Base-by-base conservation (phyloP, 2,888 invertebrate species). In the Agapetus fuscipes region DNA sequence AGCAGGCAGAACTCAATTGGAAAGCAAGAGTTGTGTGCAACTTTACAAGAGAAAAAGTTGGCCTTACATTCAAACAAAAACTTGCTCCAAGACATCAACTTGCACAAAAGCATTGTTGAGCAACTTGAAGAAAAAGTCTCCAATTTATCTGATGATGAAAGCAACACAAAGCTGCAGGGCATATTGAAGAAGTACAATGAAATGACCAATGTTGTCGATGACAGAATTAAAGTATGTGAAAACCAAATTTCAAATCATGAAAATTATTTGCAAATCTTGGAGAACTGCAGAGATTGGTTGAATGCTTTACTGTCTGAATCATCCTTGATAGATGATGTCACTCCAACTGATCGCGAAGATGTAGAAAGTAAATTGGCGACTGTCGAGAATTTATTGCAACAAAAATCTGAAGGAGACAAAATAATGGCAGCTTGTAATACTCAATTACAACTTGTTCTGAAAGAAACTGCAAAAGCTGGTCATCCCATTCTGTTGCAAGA, bases 11-110 rank as follows among this genome's bases (percentile, higher is more conserved):
- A 83, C 55, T 67, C 90, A 24, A 76, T 80, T 2, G 77, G 78
- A 26, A 78, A 78, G 34, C 72, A 79, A 36, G 79, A 82, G 49
- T 61, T 87, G 3, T 79, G 87, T 52, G 77, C 89, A 1, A 85
- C 83, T 1, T 66, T 95, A 33, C 81, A 84, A 2, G 88, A 94
- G 51, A 95, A 95, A 64, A 93, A 93, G 62, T 75, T 83, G 15
- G 83, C 86, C 25, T 65, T 93, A 2, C 88, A 93, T 53, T 76
- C 80, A 29, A 83, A 82, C 53, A 85, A 83, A 58, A 76, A 80
- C 0, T 70, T 88, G 27, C 72, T 83, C 24, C 90, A 91, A 64
- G 94, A 94, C 58, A 83, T 94, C 6, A 79, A 77, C 29, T 73
- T 90, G 28, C 90, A 94, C 55, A 83, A 84, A 54, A 84, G 80